These are phyloP conservation scores for Cybosia mesomella DNA, from an alignment of 2,888 invertebrate genomes.

Conservation along the genomic window DNA sequence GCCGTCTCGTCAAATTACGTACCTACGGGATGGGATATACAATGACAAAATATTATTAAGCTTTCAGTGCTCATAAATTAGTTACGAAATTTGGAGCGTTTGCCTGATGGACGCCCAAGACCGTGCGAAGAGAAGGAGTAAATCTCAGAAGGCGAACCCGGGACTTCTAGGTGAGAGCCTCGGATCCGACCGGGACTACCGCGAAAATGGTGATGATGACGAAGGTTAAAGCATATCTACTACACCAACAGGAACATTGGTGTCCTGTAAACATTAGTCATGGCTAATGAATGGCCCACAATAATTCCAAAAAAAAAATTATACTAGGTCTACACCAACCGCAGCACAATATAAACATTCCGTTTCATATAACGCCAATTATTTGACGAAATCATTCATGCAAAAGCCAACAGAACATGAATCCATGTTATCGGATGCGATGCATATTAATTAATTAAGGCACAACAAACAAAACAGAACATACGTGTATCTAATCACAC, in stretches of 20 bases:
- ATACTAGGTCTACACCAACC: not conserved
- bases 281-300: no score
- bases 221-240: no score
- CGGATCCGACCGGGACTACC: no score
- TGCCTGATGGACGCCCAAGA: no score
- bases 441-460: slow-evolving; percentile 58
- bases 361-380: not conserved
- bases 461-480: slow-evolving; percentile 46
- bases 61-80: not conserved
- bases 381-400: not conserved
- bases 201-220: no score
- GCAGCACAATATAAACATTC: not conserved
- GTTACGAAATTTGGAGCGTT: not conserved
- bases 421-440: slow-evolving; percentile 40
- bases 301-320: not conserved
- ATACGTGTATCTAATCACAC: slow-evolving; percentile 12
- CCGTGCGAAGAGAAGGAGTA: no score
- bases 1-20: no score
- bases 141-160: no score
- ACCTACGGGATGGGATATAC: not conserved
- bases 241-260: no score
- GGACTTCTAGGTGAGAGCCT: no score
- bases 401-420: not conserved
- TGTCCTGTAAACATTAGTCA: no score
- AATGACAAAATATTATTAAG: no score